Percentiles rank a stretch among this genome's conserved stretches.
These are phyloP conservation scores for Bombus soroeensis DNA, from an alignment of 1,140 invertebrate species.

Conservation along the genomic window DNA sequence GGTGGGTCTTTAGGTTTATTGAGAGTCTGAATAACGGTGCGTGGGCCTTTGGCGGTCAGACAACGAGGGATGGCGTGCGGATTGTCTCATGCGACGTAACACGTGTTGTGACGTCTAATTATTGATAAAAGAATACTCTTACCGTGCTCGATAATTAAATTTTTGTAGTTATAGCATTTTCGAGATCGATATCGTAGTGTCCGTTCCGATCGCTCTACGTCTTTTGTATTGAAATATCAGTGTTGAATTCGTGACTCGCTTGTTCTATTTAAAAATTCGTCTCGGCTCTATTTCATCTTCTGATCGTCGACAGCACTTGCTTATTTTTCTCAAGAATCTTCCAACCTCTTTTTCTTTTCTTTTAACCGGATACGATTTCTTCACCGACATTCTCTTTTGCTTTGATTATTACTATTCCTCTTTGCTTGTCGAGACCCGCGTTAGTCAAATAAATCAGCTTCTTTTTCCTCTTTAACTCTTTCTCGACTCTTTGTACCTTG, in stretches of 20 bases:
- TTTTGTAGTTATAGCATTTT: not conserved
- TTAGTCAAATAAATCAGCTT: constrained; percentile 19
- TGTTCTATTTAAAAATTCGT: not conserved
- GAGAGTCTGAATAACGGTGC: too few relatives aligned
- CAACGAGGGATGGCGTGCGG: too few relatives aligned
- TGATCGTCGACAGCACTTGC: not conserved
- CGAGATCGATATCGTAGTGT: not conserved
- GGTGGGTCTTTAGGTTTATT: too few relatives aligned
- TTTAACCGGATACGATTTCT: not conserved
- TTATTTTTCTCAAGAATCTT: constrained; percentile 19
- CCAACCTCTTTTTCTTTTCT: not conserved
- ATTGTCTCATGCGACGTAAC: too few relatives aligned
- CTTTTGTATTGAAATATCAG: not conserved
- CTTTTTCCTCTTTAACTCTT: not conserved
- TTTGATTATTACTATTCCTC: constrained; percentile 34
- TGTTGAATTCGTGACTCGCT: not conserved
- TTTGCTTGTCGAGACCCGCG: not conserved
- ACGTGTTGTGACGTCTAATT: not conserved
- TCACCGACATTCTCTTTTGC: not conserved
- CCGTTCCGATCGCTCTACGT: not conserved
- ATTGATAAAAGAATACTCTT: not conserved
- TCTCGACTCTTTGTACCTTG: not conserved
- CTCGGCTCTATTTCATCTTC: not conserved
- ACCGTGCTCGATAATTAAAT: not conserved
- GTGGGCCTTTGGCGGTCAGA: too few relatives aligned